Conservation (phyloP, 2,113 vertebrate genomes). For the Chrysemys picta region DNA sequence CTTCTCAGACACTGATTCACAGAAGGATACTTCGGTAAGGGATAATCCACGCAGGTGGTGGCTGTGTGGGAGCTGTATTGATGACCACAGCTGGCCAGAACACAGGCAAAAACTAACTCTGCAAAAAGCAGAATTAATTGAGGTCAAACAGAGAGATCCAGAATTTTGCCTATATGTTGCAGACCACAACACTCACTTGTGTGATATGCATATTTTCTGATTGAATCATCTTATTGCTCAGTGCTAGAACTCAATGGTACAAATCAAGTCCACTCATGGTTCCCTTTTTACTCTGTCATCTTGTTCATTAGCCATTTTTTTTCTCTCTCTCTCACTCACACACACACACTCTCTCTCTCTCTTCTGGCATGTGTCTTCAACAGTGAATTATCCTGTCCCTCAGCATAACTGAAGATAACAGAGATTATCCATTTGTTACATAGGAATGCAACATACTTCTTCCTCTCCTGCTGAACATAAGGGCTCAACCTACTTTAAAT, state of each 20-base stretch:
- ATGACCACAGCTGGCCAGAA: neutral
- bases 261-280: neutral
- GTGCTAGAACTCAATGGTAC: neutral
- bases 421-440: neutral
- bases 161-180: neutral
- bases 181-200: neutral
- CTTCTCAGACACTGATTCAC: neutral
- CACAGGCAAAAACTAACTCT: neutral
- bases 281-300: neutral
- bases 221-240: neutral
- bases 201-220: neutral
- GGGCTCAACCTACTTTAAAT: neutral
- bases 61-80: neutral
- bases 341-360: too few relatives aligned
- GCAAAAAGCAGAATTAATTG: neutral
- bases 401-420: rapidly evolving
- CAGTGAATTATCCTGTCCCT: neutral
- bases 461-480: neutral
- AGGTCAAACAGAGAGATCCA: neutral
- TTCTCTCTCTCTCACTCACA: too few relatives aligned
- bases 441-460: too few relatives aligned
- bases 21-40: neutral
- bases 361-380: neutral
- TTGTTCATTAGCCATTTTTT: neutral
- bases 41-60: rapidly evolving